Evolutionary conservation across 2,888 invertebrate genomes (phyloP).

Genomic region (Adela reaumurella): DNA sequence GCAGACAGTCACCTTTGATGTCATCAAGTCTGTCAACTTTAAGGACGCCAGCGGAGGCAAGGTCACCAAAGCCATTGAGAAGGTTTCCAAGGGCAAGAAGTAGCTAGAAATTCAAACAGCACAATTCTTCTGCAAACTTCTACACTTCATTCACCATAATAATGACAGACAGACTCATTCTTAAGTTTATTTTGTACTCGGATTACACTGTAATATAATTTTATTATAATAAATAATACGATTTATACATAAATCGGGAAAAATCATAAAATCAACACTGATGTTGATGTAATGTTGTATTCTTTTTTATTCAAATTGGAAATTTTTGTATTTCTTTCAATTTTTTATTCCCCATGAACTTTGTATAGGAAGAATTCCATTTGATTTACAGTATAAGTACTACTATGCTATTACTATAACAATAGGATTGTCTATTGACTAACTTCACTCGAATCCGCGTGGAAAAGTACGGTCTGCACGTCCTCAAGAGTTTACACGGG

Average conservation of each 20-base stretch:
- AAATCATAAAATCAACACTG: too few relatives aligned
- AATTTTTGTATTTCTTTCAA: too few relatives aligned
- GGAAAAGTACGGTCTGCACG: too few relatives aligned
- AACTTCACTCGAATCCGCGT: too few relatives aligned
- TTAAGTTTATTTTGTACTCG: constrained; percentile 59
- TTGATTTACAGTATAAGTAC: too few relatives aligned
- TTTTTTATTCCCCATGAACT: too few relatives aligned
- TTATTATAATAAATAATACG: constrained; percentile 52
- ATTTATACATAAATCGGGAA: constrained; percentile 50
- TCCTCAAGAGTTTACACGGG: too few relatives aligned
- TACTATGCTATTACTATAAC: too few relatives aligned
- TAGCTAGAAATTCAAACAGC: constrained; percentile 82
- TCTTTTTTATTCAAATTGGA: too few relatives aligned
- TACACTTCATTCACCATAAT: constrained; percentile 85
- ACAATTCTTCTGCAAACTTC: constrained; percentile 63
- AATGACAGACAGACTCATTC: constrained; percentile 61
- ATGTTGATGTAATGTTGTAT: too few relatives aligned
- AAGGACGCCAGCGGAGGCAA: constrained; percentile 88
- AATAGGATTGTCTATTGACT: too few relatives aligned
- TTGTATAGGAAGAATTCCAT: too few relatives aligned
- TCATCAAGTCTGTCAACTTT: constrained; percentile 89
- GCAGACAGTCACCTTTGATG: constrained; percentile 97
- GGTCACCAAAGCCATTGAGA: constrained; percentile 98
- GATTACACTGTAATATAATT: constrained; percentile 57
- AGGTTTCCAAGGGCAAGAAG: constrained; percentile 98